Evolutionary conservation across 2,888 invertebrate genomes (phyloP), one percentile per base, ranked within the genome.

Genomic region (Eupithecia inturbata): DNA sequence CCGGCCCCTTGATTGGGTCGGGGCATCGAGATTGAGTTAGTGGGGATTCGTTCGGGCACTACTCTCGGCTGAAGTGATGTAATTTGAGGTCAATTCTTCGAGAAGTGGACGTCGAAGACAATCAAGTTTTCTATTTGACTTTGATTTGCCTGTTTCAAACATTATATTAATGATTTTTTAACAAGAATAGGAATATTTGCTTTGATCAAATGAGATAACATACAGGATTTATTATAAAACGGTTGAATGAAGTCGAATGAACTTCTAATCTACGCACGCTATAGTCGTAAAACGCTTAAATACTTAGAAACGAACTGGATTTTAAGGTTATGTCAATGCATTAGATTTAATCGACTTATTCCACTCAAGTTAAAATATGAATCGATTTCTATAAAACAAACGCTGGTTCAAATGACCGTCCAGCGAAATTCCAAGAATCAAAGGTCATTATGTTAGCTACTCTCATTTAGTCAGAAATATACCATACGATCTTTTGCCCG

Each of bases 21-120:
- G 86, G 85, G 87, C 88, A 89, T 91, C 88, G 87, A 88, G 88
- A 90, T 90, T 86, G 84, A 87, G 89, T 87, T 86, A 87, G 88
- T 82, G 89, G 87, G 83, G 85, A 85, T 83, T 79, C 79, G 78
- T 73, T 72, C 75, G 79, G 75, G 76, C 75, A 80, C 78, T 80
- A 77, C 77, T 77, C 76, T 71, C 73, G 71, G 72, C 49, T 71
- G 70, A 45, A 80, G 77, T 79, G 78, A 78, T 79, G 79, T 78
- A 80, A 79, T 80, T 80, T 79, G 69, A 76, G 78, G 79, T 81
- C 78, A 72, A 76, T 81, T 81, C 77, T 71, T 72, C 72, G 76
- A 74, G 78, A 77, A 75, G 74, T 75, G 67, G 68, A 71, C 67
- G 79, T 72, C 76, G 76, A 71, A 74, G 73, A 77, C 71, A 77